Conservation (phyloP, 2,888 invertebrate species). For the Plutella xylostella region DNA sequence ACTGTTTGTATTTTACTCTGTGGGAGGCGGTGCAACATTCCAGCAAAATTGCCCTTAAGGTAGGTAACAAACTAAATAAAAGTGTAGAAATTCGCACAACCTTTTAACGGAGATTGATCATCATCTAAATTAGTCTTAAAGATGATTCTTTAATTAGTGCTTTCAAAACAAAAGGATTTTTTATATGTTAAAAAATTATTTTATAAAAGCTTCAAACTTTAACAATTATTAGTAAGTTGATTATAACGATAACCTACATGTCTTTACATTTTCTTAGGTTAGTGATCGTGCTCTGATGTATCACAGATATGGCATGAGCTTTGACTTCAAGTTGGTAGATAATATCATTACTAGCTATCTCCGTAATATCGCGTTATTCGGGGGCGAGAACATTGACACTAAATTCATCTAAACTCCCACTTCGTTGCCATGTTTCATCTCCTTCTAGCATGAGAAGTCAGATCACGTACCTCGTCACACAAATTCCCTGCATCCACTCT, state of each 20-base stretch:
- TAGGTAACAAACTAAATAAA: constrained; percentile 23
- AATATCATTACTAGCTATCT: too few relatives aligned
- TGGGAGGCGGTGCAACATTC: constrained; percentile 21
- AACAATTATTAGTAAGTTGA: too few relatives aligned
- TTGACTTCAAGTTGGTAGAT: too few relatives aligned
- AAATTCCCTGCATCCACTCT: constrained; percentile 6
- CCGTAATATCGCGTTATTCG: not conserved
- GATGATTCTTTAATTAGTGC: constrained; percentile 2
- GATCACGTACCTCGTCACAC: constrained; percentile 9
- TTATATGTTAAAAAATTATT: too few relatives aligned
- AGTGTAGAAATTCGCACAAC: constrained; percentile 18
- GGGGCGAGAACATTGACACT: constrained; percentile 7
- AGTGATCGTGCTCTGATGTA: too few relatives aligned
- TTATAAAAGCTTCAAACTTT: too few relatives aligned
- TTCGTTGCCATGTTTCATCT: not conserved
- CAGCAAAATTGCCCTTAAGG: constrained; percentile 30
- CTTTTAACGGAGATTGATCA: constrained; percentile 32
- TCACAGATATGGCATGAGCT: too few relatives aligned
- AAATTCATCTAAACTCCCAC: not conserved
- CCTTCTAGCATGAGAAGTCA: constrained; percentile 2
- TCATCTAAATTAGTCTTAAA: constrained; percentile 19
- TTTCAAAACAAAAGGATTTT: constrained; percentile 1
- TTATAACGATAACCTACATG: too few relatives aligned
- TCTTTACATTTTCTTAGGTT: too few relatives aligned
- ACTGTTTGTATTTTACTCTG: too few relatives aligned